Evolutionary conservation across 2,888 invertebrate species (phyloP), one percentile per base, ranked within the genome.

Genomic region (Entomobrya multifasciata): DNA sequence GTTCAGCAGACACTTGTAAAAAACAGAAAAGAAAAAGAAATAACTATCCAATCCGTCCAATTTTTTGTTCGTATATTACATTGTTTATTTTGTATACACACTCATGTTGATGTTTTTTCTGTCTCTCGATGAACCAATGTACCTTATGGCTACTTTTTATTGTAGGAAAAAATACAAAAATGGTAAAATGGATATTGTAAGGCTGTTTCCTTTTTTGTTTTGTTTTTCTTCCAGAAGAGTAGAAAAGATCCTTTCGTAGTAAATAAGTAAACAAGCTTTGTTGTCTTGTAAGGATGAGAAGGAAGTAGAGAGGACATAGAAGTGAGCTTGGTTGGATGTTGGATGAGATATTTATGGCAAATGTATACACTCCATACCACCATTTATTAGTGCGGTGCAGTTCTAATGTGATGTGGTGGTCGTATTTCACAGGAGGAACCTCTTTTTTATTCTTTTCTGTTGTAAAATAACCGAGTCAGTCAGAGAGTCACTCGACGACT

Each of bases 311-410:
- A 17, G 55, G 13, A 55, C 10, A 60, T 25, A 25, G 25, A 60
- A 25, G 60, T 22, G 27, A 27, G 60, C 22, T 22, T 60, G 3
- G 55, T n/a, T 55, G 55, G 55, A n/a, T n/a, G n/a, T n/a, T 62
- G 62, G 62, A 62, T 62, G 62, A n/a, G 62, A 62, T 62, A 62
- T 62, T 62, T 62, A 62, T 62, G 62, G 62, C 62, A 30, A n/a
- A n/a, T 27, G 62, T n/a, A 62, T n/a, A n/a, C n/a, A n/a, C n/a
- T n/a, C 62, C 62, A 62, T 62, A 62, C n/a, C n/a, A n/a, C 62
- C 62, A 30, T 62, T 62, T 62, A 62, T 62, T 62, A 30, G 30
- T 30, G n/a, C 20, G n/a, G 36, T n/a, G 22, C 30, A n/a, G 62
- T 27, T 22, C 11, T 57, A 6, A 57, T 25, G 25, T 55, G 57